Conservation (phyloP, 2,113 vertebrate genomes). For the Eclectus roratus region DNA sequence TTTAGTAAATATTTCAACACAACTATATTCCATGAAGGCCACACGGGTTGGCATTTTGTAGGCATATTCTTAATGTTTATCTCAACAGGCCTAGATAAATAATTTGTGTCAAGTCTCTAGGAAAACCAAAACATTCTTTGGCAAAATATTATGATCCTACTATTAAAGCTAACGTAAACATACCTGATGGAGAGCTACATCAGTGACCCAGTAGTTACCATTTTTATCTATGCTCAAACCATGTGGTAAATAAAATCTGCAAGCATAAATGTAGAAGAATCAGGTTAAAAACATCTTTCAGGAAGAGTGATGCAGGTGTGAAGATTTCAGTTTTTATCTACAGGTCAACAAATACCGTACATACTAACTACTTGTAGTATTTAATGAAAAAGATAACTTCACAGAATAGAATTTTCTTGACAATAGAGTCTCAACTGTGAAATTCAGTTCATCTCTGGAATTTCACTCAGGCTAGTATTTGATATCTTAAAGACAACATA, state of each 20-base stretch:
- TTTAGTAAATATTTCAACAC: not conserved
- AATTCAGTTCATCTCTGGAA: not conserved
- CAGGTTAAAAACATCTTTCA: not conserved
- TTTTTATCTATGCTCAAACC: slow-evolving; percentile 88
- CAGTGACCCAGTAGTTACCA: slow-evolving; percentile 95
- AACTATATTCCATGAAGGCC: not conserved
- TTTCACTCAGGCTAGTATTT: not conserved
- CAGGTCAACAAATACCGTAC: not conserved
- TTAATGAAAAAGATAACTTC: not conserved
- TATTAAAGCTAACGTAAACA: not conserved
- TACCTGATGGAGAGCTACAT: slow-evolving; percentile 98
- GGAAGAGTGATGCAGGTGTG: not conserved
- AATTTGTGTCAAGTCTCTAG: not conserved
- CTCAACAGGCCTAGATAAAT: not conserved
- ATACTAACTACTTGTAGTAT: not conserved
- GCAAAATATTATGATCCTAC: not conserved
- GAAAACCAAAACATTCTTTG: not conserved
- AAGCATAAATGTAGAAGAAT: slow-evolving; percentile 27
- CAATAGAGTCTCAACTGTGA: not conserved
- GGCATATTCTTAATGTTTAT: not conserved
- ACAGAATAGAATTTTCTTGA: not conserved
- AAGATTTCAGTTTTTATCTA: not conserved
- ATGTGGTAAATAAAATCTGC: slow-evolving; percentile 95
- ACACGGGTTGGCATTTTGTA: not conserved
- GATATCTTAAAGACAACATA: not conserved